These are phyloP conservation scores for Drosophila seguyi DNA, from an alignment of 1,140 invertebrate species.

Conservation along the genomic window DNA sequence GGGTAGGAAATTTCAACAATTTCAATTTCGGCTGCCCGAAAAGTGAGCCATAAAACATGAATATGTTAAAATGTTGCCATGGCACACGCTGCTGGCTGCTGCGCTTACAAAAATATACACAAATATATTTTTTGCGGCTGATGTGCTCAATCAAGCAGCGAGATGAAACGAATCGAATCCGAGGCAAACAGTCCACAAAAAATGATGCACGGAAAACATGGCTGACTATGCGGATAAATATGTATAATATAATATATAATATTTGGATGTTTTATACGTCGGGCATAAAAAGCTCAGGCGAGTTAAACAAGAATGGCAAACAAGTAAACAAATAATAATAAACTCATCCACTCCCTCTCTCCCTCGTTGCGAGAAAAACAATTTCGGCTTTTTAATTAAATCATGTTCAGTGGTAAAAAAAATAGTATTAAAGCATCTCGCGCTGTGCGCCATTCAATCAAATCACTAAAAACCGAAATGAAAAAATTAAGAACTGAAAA, in stretches of 20 bases:
- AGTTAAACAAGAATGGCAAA: slow-evolving; percentile 42
- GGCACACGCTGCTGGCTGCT: not conserved
- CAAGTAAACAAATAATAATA: slow-evolving; percentile 60
- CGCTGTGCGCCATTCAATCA: slow-evolving; percentile 60
- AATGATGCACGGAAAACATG: slow-evolving; percentile 26
- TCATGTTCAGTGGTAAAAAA: slow-evolving; percentile 63
- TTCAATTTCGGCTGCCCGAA: slow-evolving; percentile 14
- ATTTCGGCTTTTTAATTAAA: slow-evolving; percentile 76
- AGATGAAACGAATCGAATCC: slow-evolving; percentile 41
- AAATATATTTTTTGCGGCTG: slow-evolving; percentile 28
- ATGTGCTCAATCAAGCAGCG: slow-evolving; percentile 47
- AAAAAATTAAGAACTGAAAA: not conserved
- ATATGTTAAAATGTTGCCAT: slow-evolving; percentile 41
- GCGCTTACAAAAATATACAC: slow-evolving; percentile 31
- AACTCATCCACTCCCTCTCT: slow-evolving; percentile 28
- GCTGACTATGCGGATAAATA: slow-evolving; percentile 44
- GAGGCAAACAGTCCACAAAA: slow-evolving; percentile 41
- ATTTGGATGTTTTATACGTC: slow-evolving; percentile 38
- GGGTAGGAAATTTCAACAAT: slow-evolving; percentile 9
- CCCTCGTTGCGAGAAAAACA: slow-evolving; percentile 34
- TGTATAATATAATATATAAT: slow-evolving; percentile 39
- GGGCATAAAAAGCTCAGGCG: slow-evolving; percentile 54
- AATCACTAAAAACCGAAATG: slow-evolving; percentile 51
- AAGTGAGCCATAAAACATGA: slow-evolving; percentile 42
- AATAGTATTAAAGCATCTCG: slow-evolving; percentile 47